phyloP scores from a whole-genome alignment of 2,797 vertebrate genomes.

The Chrosomus eos region DNA sequence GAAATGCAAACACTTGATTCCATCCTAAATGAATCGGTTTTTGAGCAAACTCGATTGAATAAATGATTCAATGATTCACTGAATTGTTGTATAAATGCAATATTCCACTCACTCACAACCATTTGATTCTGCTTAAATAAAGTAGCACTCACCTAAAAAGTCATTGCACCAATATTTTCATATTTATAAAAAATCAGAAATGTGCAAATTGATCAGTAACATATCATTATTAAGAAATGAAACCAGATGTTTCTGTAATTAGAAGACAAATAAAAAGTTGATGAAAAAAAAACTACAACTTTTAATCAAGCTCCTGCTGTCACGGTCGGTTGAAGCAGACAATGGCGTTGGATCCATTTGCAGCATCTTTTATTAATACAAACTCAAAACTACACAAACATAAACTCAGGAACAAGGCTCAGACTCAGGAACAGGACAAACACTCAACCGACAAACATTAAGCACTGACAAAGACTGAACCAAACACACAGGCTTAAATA shows the following conservation, averaged over 20 bases:
- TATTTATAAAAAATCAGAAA: background rate
- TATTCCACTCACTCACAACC: background rate
- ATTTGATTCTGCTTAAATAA: background rate
- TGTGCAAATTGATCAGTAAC: background rate
- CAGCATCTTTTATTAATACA: too few relatives aligned
- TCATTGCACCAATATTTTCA: conserved; percentile 1
- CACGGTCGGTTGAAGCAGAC: too few relatives aligned
- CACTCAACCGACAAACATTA: too few relatives aligned
- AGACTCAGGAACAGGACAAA: too few relatives aligned
- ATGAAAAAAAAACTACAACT: background rate
- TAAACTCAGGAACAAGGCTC: too few relatives aligned
- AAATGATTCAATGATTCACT: background rate
- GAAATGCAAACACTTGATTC: background rate
- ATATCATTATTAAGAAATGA: background rate
- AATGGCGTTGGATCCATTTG: too few relatives aligned
- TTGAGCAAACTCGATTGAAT: background rate
- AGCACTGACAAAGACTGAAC: too few relatives aligned
- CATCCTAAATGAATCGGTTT: too few relatives aligned
- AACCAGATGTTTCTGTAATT: background rate
- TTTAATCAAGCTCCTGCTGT: conserved; percentile 1
- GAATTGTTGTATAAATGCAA: background rate
- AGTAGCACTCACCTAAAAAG: background rate
- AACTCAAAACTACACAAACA: too few relatives aligned
- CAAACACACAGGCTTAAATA: too few relatives aligned
- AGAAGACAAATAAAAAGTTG: background rate